Evolutionary conservation across 1,140 invertebrate genomes (phyloP).

Genomic region (Lepeophtheirus salmonis): DNA sequence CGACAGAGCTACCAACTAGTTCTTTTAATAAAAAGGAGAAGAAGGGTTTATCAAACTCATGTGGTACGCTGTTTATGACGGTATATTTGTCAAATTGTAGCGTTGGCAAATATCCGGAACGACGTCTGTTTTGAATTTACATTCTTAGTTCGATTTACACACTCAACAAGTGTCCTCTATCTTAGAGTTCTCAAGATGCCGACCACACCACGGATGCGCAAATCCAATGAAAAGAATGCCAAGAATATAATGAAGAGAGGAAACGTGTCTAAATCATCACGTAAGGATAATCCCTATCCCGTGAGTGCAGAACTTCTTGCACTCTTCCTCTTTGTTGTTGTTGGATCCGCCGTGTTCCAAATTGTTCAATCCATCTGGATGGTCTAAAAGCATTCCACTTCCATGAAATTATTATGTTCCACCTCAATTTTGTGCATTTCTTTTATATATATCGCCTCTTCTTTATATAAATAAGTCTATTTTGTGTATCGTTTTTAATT

Average conservation of each 20-base stretch:
- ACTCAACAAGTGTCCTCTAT: background rate
- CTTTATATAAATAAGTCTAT: no score
- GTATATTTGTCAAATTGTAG: background rate
- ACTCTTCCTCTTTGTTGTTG: slow-evolving; percentile 17
- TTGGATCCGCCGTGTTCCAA: slow-evolving; percentile 18
- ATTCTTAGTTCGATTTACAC: background rate
- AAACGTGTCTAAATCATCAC: slow-evolving; percentile 14
- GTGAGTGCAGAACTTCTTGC: slow-evolving; percentile 12
- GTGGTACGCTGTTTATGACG: no score
- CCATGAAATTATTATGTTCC: no score
- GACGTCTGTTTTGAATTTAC: background rate
- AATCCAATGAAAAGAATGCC: slow-evolving; percentile 18
- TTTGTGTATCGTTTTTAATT: no score
- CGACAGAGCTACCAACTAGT: no score
- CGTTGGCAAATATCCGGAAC: background rate
- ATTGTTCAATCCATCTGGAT: slow-evolving; percentile 15
- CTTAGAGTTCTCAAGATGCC: slow-evolving; percentile 9
- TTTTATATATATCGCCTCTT: no score
- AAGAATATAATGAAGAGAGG: slow-evolving; percentile 17
- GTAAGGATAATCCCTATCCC: slow-evolving; percentile 15
- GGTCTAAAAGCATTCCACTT: background rate
- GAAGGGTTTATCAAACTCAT: no score
- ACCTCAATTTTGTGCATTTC: no score
- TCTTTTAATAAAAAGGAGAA: no score
- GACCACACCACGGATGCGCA: slow-evolving; percentile 10